These are phyloP conservation scores for Orchesellides sinensis DNA, from an alignment of 2,888 invertebrate genomes.

Conservation along the genomic window DNA sequence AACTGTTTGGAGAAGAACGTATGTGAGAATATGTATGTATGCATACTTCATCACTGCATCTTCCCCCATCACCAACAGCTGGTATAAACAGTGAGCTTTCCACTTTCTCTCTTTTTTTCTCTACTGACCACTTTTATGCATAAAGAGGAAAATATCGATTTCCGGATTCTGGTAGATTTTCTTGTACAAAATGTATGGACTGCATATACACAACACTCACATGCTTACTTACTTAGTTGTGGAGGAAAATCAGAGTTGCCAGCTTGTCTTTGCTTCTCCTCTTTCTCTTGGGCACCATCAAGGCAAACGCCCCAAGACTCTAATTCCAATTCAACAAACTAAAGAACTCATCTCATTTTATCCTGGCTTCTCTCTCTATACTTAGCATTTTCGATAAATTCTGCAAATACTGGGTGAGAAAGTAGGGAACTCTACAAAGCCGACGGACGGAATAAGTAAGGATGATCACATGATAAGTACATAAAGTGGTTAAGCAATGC, in stretches of 20 bases:
- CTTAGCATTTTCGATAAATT: conserved; percentile 18
- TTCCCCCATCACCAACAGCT: not conserved
- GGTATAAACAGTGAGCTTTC: conserved; percentile 1
- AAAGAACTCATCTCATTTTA: conserved; percentile 47
- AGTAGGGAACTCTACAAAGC: not conserved
- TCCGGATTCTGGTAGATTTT: conserved; percentile 46
- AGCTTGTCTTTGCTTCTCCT: conserved; percentile 17
- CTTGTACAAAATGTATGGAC: conserved; percentile 22
- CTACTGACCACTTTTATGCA: conserved; percentile 57
- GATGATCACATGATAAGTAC: too few species aligned
- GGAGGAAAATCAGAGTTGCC: conserved; percentile 26
- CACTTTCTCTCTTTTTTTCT: conserved; percentile 8
- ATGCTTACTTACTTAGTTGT: too few species aligned
- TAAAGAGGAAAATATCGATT: conserved; percentile 61
- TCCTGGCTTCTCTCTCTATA: not conserved
- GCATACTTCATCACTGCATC: not conserved
- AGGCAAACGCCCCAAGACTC: conserved; percentile 64
- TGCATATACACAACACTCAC: too few species aligned
- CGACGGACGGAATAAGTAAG: not conserved
- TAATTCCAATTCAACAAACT: conserved; percentile 61
- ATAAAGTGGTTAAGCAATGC: too few species aligned
- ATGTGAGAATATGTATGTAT: not conserved
- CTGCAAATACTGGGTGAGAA: not conserved
- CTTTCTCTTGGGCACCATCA: conserved; percentile 59
- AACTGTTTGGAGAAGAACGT: too few species aligned